phyloP scores from a whole-genome alignment of 2,113 vertebrate genomes.

The Cepphus grylle region DNA sequence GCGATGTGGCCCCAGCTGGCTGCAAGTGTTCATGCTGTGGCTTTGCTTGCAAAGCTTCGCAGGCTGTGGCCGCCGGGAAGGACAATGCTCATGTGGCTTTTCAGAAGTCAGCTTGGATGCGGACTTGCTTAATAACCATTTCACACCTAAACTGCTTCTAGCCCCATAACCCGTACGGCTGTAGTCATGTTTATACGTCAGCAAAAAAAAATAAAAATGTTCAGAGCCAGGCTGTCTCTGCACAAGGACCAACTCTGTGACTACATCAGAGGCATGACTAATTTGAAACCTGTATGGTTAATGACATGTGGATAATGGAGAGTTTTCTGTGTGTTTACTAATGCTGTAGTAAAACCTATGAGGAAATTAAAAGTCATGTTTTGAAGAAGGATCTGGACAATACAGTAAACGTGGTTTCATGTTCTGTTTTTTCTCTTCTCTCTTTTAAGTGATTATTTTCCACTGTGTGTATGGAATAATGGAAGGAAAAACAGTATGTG shows the following conservation, averaged over 20 bases:
- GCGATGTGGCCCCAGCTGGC: neutral
- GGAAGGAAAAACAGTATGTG: neutral
- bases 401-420: neutral
- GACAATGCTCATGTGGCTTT: neutral
- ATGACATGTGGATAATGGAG: neutral
- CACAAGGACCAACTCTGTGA: neutral
- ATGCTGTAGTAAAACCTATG: neutral
- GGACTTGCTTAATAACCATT: neutral
- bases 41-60: neutral
- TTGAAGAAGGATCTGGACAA: neutral
- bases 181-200: accelerated
- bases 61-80: neutral
- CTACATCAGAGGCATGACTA: accelerated
- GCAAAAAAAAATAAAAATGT: neutral
- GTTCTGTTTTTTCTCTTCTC: neutral
- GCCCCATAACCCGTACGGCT: neutral
- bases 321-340: neutral
- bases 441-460: neutral
- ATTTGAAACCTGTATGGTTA: neutral
- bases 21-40: neutral
- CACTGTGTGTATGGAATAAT: neutral
- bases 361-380: neutral
- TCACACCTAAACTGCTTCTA: neutral
- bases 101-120: neutral
- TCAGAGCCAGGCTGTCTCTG: neutral